Evolutionary conservation across 1,140 invertebrate genomes (phyloP).

Genomic region (Drosophila kurseongensis): DNA sequence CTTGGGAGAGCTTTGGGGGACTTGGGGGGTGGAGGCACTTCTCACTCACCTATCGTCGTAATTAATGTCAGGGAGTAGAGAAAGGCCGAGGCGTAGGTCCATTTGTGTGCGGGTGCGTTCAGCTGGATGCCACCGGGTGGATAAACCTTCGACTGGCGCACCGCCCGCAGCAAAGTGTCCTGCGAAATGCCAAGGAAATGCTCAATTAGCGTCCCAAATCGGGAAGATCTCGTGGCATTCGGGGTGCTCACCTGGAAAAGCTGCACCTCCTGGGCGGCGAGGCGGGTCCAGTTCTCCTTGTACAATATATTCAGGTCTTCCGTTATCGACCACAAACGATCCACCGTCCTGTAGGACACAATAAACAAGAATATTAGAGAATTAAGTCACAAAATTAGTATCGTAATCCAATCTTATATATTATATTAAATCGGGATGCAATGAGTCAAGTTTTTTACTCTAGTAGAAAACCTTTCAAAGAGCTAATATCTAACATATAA

Average conservation of each 20-base stretch:
- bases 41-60: conserved; percentile 95
- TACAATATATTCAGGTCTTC: conserved; percentile 97
- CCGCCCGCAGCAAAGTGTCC: conserved; percentile 84
- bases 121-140: conserved; percentile 79
- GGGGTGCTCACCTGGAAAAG: conserved; percentile 90
- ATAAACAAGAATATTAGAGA: no score
- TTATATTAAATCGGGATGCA: no score
- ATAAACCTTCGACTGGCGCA: conserved; percentile 82
- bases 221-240: background rate
- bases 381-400: no score
- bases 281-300: conserved; percentile 96
- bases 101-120: conserved; percentile 88
- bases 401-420: no score
- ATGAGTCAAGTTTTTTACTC: no score
- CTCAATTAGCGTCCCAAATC: conserved; percentile 13
- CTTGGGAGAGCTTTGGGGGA: no score
- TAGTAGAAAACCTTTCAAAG: no score
- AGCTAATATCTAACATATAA: no score
- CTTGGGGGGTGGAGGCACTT: conserved; percentile 3
- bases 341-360: conserved; percentile 87
- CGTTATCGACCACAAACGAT: conserved; percentile 96
- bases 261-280: conserved; percentile 93
- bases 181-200: conserved; percentile 39
- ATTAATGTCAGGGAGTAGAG: conserved; percentile 98
- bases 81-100: conserved; percentile 96